These are phyloP conservation scores for Datnioides undecimradiatus DNA, from an alignment of 2,113 vertebrate species.

Conservation along the genomic window DNA sequence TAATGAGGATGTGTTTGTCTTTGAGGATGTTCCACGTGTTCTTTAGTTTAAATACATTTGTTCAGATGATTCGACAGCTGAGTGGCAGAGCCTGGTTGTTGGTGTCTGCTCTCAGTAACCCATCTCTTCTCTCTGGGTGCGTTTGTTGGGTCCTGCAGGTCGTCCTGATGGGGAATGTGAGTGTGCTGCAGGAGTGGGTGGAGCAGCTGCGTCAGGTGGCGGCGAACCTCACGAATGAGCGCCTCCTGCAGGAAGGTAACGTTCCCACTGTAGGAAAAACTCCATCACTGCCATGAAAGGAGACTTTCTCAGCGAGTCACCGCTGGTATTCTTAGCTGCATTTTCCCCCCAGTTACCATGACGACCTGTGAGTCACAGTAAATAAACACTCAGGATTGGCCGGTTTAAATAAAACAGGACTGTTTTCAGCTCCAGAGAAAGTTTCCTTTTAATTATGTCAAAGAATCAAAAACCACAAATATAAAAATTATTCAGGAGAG, in stretches of 20 bases:
- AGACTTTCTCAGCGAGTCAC: constrained; percentile 54
- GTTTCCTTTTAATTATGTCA: too few species aligned
- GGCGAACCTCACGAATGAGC: constrained; percentile 72
- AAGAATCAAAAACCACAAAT: background rate
- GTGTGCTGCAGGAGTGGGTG: constrained; percentile 55
- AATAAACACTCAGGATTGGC: constrained; percentile 71
- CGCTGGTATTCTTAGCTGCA: constrained; percentile 70
- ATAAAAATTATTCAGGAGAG: background rate
- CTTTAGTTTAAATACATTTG: too few species aligned
- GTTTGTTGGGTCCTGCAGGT: constrained; percentile 63
- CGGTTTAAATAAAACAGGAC: constrained; percentile 2
- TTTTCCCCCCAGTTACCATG: constrained; percentile 71
- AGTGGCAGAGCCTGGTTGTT: background rate
- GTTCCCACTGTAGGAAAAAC: constrained; percentile 79
- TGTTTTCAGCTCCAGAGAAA: constrained; percentile 5
- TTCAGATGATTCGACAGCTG: too few species aligned
- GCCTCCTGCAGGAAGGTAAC: constrained; percentile 74
- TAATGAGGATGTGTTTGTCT: too few species aligned
- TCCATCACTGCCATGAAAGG: constrained; percentile 74
- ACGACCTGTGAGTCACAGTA: constrained; percentile 62
- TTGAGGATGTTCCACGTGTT: too few species aligned
- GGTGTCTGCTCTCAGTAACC: background rate
- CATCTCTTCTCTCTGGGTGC: background rate
- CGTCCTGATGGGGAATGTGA: constrained; percentile 71
- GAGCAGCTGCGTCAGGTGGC: constrained; percentile 55